Conservation (phyloP, 2,797 vertebrate species). For the Pitangus sulphuratus region DNA sequence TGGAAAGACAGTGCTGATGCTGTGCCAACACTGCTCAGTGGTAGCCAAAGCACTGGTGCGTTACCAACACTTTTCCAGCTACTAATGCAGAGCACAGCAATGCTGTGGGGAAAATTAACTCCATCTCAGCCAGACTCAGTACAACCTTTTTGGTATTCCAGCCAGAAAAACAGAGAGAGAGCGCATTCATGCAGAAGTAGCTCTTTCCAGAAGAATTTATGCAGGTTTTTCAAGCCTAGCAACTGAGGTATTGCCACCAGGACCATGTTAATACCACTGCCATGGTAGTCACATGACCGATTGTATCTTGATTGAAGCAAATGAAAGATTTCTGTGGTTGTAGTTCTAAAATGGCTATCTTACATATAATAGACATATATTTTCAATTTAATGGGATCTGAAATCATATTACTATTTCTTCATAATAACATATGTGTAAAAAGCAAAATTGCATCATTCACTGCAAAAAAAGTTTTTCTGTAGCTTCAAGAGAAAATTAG, state of each 20-base stretch:
- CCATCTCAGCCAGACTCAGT: not conserved
- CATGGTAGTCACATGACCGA: not conserved
- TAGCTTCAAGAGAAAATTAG: not conserved
- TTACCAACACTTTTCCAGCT: not conserved
- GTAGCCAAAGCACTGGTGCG: not conserved
- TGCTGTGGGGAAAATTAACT: not conserved
- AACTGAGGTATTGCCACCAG: fast-evolving
- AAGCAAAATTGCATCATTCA: not conserved
- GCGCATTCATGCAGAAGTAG: not conserved
- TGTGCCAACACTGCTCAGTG: not conserved
- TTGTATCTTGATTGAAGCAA: not conserved
- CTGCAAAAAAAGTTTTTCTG: not conserved
- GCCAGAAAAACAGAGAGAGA: not conserved
- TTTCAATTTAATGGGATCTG: not conserved
- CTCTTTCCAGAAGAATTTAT: not conserved
- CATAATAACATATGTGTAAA: fast-evolving
- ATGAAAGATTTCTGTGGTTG: not conserved
- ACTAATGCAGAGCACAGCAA: not conserved
- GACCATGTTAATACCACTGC: not conserved
- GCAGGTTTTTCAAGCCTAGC: not conserved
- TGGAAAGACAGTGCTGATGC: fast-evolving
- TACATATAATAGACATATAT: not conserved
- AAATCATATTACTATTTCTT: not conserved
- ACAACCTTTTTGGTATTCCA: not conserved
- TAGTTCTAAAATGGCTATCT: not conserved